These are phyloP conservation scores for Agonopterix alstromeriana DNA, from an alignment of 2,888 invertebrate species.

Conservation along the genomic window DNA sequence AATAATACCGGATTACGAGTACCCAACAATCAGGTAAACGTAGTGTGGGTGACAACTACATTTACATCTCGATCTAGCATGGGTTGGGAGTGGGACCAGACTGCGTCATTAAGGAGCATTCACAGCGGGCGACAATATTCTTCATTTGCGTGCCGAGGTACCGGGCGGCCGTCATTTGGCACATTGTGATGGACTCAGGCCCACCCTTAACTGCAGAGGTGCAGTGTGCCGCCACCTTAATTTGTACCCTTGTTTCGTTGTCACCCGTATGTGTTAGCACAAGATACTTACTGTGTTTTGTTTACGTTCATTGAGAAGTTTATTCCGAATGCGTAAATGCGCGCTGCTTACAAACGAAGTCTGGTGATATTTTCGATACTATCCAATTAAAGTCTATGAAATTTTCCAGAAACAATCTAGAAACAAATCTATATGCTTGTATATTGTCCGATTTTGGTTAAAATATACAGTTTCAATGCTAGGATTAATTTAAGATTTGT, in stretches of 20 bases:
- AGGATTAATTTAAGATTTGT: too few relatives aligned
- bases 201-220: conserved; percentile 51
- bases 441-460: too few relatives aligned
- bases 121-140: conserved; percentile 73
- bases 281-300: too few relatives aligned
- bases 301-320: too few relatives aligned
- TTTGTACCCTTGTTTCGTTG: conserved; percentile 64
- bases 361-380: too few relatives aligned
- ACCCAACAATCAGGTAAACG: conserved; percentile 55
- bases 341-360: too few relatives aligned
- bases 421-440: too few relatives aligned
- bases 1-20: conserved; percentile 43
- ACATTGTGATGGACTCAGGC: conserved; percentile 55
- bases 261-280: conserved; percentile 2
- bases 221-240: conserved; percentile 61
- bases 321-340: too few relatives aligned
- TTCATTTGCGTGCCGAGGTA: conserved; percentile 67
- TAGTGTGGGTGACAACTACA: conserved; percentile 39
- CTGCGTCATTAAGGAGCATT: conserved; percentile 72
- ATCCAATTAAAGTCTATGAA: too few relatives aligned
- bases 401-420: too few relatives aligned
- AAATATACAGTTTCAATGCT: too few relatives aligned
- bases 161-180: conserved; percentile 62
- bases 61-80: too few relatives aligned
- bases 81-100: conserved; percentile 5